Conservation (phyloP, 2,888 invertebrate species). For the Eilema griseolum region DNA sequence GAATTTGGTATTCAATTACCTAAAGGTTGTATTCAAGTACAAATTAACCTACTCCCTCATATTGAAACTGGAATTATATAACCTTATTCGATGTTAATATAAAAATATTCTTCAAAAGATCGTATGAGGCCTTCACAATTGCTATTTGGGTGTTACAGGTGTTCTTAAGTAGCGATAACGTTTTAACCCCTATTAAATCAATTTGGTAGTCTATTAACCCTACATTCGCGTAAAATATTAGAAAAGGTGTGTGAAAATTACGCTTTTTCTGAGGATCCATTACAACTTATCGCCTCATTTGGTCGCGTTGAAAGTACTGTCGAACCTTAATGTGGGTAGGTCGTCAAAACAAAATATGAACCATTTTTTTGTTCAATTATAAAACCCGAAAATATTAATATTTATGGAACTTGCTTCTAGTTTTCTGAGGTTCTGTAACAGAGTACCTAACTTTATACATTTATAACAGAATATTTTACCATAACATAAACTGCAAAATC, state of each 20-base stretch:
- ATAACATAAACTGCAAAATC: too few species aligned
- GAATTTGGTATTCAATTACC: background rate
- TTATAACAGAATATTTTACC: background rate
- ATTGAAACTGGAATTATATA: background rate
- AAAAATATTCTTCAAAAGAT: constrained; percentile 41
- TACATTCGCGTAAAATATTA: constrained; percentile 29
- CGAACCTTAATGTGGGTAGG: constrained; percentile 14
- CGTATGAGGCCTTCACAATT: constrained; percentile 29
- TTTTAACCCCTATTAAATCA: constrained; percentile 49
- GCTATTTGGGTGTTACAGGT: constrained; percentile 43
- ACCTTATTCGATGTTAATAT: constrained; percentile 32
- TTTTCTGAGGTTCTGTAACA: background rate
- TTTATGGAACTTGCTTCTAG: background rate
- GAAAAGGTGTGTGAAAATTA: constrained; percentile 24
- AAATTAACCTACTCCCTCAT: background rate
- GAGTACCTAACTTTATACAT: background rate
- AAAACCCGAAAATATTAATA: background rate
- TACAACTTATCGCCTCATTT: constrained; percentile 25
- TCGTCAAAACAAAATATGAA: background rate
- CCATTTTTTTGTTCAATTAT: constrained; percentile 1
- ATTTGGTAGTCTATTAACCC: constrained; percentile 46
- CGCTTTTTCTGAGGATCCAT: constrained; percentile 20
- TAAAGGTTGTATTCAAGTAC: background rate
- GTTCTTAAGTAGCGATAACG: constrained; percentile 50
- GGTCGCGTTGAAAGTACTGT: constrained; percentile 11